These are phyloP conservation scores for Sebastes hubbsi DNA, from an alignment of 2,797 vertebrate genomes.

Conservation along the genomic window DNA sequence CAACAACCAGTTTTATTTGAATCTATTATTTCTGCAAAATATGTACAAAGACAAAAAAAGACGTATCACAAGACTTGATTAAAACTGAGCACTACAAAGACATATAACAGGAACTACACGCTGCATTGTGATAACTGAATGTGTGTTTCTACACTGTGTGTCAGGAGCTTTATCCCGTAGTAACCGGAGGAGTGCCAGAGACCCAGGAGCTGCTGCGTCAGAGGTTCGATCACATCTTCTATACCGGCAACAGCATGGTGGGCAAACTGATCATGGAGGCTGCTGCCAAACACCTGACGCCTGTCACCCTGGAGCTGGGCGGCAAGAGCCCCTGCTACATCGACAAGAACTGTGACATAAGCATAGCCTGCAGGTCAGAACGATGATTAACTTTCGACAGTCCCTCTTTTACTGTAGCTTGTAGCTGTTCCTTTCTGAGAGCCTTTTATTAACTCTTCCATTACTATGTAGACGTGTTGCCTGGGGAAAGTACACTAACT, in stretches of 20 bases:
- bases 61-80: neutral
- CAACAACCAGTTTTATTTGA: neutral
- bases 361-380: constrained; percentile 87
- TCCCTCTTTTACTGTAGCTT: neutral
- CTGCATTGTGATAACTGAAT: neutral
- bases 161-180: constrained; percentile 89
- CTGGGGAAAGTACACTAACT: constrained; percentile 94
- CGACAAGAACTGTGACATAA: constrained; percentile 90
- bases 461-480: constrained; percentile 84
- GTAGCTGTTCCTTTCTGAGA: neutral
- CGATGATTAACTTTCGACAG: neutral
- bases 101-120: neutral
- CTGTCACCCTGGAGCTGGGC: constrained; percentile 92
- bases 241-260: constrained; percentile 86
- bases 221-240: constrained; percentile 94
- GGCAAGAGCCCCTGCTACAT: constrained; percentile 96
- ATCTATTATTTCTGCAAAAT: neutral
- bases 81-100: neutral
- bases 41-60: neutral
- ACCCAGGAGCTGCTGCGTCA: constrained; percentile 89
- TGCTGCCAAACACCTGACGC: constrained; percentile 89
- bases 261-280: constrained; percentile 91
- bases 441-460: neutral
- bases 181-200: constrained; percentile 87
- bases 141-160: neutral